Evolutionary conservation across 2,113 vertebrate genomes (phyloP).

Genomic region (Myiagra hebetior): DNA sequence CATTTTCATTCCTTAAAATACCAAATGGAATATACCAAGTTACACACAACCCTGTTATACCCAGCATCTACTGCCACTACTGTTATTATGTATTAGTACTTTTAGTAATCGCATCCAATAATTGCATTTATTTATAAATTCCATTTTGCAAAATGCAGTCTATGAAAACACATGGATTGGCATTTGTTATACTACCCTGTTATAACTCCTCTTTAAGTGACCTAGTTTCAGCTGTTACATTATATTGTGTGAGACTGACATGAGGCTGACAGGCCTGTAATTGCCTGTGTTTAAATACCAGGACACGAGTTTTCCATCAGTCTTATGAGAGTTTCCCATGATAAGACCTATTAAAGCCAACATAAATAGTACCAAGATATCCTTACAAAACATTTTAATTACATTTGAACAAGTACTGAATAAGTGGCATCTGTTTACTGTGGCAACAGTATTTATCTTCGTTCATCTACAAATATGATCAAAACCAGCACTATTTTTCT

Average conservation of each 20-base stretch:
- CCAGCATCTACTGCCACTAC: not conserved
- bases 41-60: not conserved
- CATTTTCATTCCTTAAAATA: not conserved
- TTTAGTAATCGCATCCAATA: not conserved
- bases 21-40: not conserved
- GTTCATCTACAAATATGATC: not conserved
- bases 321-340: not conserved
- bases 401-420: not conserved
- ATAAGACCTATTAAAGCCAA: not conserved
- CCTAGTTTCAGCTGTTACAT: not conserved
- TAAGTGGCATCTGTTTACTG: not conserved
- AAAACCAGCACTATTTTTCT: not conserved
- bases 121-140: not conserved
- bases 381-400: not conserved
- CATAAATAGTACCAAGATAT: not conserved
- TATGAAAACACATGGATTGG: not conserved
- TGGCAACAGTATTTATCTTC: not conserved
- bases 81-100: not conserved
- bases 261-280: slow-evolving; percentile 4
- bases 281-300: not conserved
- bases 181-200: not conserved
- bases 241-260: not conserved
- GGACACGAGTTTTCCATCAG: not conserved
- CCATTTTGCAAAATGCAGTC: not conserved
- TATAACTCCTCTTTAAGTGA: not conserved